phyloP scores from a whole-genome alignment of 2,113 vertebrate genomes.

The Dissostichus mawsoni region DNA sequence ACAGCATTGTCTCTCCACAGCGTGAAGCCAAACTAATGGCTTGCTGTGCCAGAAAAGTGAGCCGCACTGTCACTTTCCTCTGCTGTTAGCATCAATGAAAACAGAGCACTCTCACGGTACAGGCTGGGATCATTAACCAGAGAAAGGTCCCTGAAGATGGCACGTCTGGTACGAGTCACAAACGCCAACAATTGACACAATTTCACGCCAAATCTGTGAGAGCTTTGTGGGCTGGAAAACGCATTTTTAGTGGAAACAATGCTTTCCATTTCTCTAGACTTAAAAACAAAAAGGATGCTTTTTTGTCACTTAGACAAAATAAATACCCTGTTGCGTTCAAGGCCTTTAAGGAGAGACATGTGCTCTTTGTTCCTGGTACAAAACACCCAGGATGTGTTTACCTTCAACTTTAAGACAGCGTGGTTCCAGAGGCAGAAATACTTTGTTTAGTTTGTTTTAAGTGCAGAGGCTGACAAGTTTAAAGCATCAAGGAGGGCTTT shows the following conservation, averaged over 20 bases:
- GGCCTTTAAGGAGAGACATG: constrained; percentile 24
- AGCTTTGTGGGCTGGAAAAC: too few species aligned
- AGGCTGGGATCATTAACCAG: constrained; percentile 54
- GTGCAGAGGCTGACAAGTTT: constrained; percentile 42
- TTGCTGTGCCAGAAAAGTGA: constrained; percentile 11
- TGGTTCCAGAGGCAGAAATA: constrained; percentile 29
- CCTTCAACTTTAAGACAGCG: constrained; percentile 33
- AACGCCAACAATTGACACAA: constrained; percentile 36
- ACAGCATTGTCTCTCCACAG: background rate
- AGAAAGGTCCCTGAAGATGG: constrained; percentile 47
- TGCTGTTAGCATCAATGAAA: constrained; percentile 18
- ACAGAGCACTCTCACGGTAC: constrained; percentile 38
- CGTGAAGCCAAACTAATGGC: constrained; percentile 1
- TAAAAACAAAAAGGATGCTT: constrained; percentile 18
- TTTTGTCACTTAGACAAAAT: constrained; percentile 31
- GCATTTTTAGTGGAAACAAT: constrained; percentile 21
- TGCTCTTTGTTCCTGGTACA: constrained; percentile 23
- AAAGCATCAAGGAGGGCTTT: background rate
- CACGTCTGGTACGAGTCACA: constrained; percentile 5
- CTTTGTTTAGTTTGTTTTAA: constrained; percentile 51
- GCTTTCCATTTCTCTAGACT: background rate
- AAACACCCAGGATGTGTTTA: constrained; percentile 52
- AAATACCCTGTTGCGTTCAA: constrained; percentile 31
- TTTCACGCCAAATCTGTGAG: background rate
- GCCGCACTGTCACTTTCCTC: constrained; percentile 10